Evolutionary conservation across 2,113 vertebrate genomes (phyloP).

Genomic region (Mungos mungo): DNA sequence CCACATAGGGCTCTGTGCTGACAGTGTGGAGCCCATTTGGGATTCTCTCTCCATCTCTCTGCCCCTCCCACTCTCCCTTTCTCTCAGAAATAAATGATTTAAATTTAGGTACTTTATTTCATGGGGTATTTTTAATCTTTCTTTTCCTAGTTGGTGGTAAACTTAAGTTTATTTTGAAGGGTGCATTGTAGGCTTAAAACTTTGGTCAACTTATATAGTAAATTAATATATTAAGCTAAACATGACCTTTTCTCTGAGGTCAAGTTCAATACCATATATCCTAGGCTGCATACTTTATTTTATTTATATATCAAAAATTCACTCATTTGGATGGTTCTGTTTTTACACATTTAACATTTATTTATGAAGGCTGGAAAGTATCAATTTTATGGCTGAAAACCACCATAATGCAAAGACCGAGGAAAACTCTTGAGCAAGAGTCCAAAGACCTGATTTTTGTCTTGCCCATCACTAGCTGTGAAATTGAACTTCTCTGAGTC

Average conservation of each 20-base stretch:
- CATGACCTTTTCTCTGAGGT: background rate
- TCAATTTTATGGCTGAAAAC: background rate
- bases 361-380: background rate
- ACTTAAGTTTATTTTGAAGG: slow-evolving; percentile 5
- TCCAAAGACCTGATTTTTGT: background rate
- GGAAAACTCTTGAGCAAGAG: background rate
- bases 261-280: background rate
- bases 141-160: background rate
- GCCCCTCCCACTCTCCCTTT: too few species aligned
- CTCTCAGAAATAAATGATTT: background rate
- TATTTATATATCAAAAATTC: background rate
- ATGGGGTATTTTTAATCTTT: background rate
- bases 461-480: background rate
- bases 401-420: background rate
- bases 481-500: background rate
- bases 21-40: too few species aligned
- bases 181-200: background rate
- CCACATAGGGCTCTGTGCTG: too few species aligned
- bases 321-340: background rate
- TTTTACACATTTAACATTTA: background rate
- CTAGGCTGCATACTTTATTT: background rate
- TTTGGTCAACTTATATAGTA: slow-evolving; percentile 28
- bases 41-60: too few species aligned
- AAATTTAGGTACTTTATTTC: background rate
- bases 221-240: background rate